phyloP scores from a whole-genome alignment of 2,113 vertebrate species.

The Larimichthys polyactis region DNA sequence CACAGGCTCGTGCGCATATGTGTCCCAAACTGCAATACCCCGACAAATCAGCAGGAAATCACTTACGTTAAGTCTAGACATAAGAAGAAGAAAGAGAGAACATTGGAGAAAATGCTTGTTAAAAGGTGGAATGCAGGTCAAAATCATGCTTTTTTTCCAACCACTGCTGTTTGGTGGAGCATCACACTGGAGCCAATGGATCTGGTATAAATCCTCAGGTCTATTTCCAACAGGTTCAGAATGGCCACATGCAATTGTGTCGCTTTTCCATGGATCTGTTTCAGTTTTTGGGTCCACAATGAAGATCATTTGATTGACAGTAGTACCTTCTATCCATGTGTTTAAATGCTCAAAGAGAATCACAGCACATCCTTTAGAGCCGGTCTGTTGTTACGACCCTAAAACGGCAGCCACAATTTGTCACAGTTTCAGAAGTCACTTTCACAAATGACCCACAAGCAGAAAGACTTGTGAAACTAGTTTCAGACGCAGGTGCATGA shows the following conservation, averaged over 20 bases:
- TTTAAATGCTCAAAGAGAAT: not conserved
- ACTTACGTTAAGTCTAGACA: too few relatives aligned
- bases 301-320: not conserved
- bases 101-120: not conserved
- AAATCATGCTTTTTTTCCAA: not conserved
- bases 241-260: not conserved
- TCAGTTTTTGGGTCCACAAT: not conserved
- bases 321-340: not conserved
- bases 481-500: not conserved
- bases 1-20: too few relatives aligned
- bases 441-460: not conserved
- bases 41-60: too few relatives aligned
- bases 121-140: not conserved
- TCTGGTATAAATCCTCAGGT: not conserved
- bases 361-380: not conserved
- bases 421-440: not conserved
- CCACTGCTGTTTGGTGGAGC: not conserved
- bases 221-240: not conserved
- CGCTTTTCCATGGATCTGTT: not conserved
- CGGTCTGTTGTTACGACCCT: not conserved
- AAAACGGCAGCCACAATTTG: not conserved
- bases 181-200: not conserved
- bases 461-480: not conserved
- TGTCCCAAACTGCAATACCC: too few relatives aligned
- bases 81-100: too few relatives aligned